A percentile compares a stretch with the other conserved stretches of the same genome.
Conservation (phyloP, 2,113 vertebrate genomes). For the Mungos mungo region DNA sequence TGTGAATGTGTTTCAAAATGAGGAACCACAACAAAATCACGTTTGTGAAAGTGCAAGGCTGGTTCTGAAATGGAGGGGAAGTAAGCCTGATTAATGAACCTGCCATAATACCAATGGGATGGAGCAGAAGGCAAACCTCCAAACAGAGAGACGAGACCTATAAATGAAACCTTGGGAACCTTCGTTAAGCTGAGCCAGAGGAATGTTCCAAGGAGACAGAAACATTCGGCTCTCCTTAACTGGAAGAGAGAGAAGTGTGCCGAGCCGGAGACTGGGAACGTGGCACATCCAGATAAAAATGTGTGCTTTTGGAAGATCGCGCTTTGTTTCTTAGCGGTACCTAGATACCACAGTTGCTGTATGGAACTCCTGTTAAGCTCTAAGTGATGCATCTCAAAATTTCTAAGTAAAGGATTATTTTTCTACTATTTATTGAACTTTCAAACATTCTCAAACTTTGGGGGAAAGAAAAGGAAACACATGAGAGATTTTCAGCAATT, state of each 20-base stretch:
- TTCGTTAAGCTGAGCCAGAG: conserved; percentile 77
- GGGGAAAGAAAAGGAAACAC: conserved; percentile 69
- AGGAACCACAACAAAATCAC: neutral
- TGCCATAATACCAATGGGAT: conserved; percentile 69
- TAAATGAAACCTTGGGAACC: conserved; percentile 67
- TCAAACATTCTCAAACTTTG: conserved; percentile 78
- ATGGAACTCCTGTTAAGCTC: conserved; percentile 45
- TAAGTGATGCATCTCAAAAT: conserved; percentile 87
- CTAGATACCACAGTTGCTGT: conserved; percentile 19
- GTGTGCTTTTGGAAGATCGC: neutral
- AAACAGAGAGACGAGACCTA: conserved; percentile 60
- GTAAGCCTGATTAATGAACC: conserved; percentile 64
- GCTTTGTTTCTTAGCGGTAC: neutral
- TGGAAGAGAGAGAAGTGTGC: conserved; percentile 76
- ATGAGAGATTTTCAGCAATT: conserved; percentile 47
- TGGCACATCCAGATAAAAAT: neutral
- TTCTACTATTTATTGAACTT: conserved; percentile 99
- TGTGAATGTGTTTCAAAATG: neutral
- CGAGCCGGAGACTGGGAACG: neutral
- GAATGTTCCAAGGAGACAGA: conserved; percentile 62
- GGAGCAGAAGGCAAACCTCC: conserved; percentile 73
- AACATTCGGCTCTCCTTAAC: conserved; percentile 77
- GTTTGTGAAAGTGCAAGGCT: neutral
- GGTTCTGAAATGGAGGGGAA: conserved; percentile 65
- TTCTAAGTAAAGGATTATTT: conserved; percentile 97